phyloP scores from a whole-genome alignment of 2,113 vertebrate genomes.

The Gnathonemus longibarbis region DNA sequence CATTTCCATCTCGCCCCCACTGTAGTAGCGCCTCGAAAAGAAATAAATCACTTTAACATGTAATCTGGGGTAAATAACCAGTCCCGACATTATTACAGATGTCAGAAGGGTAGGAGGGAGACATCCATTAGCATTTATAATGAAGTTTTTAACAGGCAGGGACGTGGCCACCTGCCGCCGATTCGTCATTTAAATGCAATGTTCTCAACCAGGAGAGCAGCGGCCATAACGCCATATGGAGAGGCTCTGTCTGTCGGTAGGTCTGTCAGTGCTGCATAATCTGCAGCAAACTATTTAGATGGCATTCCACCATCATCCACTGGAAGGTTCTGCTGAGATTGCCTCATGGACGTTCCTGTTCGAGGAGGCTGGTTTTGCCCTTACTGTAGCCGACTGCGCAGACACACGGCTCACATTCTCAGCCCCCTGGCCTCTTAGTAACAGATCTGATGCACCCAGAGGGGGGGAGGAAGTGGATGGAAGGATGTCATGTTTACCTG shows the following conservation, averaged over 20 bases:
- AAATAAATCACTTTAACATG: constrained; percentile 8
- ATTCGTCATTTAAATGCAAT: not conserved
- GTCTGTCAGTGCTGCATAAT: not conserved
- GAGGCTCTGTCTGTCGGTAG: not conserved
- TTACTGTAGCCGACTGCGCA: not conserved
- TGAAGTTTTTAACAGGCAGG: not conserved
- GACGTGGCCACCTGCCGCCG: not conserved
- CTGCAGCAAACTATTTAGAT: not conserved
- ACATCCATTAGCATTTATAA: constrained; percentile 2
- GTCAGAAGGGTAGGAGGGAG: not conserved
- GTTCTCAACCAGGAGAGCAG: not conserved
- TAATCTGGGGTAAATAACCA: not conserved
- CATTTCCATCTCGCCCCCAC: constrained; percentile 11
- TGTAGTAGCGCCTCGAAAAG: not conserved
- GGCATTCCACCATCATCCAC: not conserved
- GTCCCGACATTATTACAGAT: not conserved
- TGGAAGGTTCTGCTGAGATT: not conserved
- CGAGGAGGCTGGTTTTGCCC: not conserved
- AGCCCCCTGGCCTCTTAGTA: not conserved
- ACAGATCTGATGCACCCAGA: not conserved
- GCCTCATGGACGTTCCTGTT: not conserved
- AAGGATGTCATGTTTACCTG: not conserved
- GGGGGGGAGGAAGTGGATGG: not conserved
- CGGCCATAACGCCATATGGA: not conserved
- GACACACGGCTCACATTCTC: not conserved